Evolutionary conservation across 2,797 vertebrate genomes (phyloP).

Genomic region (Hapalemur alaotrensis): DNA sequence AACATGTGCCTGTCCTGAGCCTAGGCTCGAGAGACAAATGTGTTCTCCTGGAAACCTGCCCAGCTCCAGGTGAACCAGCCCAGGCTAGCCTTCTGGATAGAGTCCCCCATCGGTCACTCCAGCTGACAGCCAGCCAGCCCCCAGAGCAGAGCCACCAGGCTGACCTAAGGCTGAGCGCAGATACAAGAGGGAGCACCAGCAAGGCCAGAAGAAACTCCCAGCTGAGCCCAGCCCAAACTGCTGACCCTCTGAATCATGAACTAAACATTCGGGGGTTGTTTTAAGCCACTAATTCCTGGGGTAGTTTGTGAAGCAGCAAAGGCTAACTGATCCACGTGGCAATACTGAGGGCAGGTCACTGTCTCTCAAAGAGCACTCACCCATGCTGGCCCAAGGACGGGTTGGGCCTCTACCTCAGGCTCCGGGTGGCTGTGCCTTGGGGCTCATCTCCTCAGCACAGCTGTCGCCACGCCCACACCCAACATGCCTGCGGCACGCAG

Average conservation of each 20-base stretch:
- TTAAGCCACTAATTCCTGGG: rapidly evolving
- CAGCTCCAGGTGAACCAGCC: not conserved
- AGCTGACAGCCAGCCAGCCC: rapidly evolving
- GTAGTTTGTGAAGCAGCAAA: not conserved
- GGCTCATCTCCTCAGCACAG: not conserved
- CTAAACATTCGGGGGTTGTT: rapidly evolving
- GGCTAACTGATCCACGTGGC: rapidly evolving
- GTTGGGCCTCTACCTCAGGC: too few species aligned
- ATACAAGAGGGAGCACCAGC: rapidly evolving
- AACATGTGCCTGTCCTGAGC: rapidly evolving
- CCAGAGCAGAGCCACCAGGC: not conserved
- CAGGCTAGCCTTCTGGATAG: not conserved
- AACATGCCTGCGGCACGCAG: rapidly evolving
- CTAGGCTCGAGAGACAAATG: rapidly evolving
- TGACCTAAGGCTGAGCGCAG: not conserved
- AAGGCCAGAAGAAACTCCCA: not conserved
- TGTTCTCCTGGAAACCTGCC: not conserved
- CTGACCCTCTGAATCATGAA: rapidly evolving
- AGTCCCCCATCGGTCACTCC: not conserved
- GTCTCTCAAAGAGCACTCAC: not conserved
- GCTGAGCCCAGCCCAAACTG: not conserved
- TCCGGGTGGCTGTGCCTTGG: rapidly evolving
- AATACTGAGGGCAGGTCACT: rapidly evolving
- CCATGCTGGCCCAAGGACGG: not conserved
- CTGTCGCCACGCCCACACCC: rapidly evolving